Evolutionary conservation across 2,113 vertebrate species (phyloP).

Genomic region (Strix uralensis): DNA sequence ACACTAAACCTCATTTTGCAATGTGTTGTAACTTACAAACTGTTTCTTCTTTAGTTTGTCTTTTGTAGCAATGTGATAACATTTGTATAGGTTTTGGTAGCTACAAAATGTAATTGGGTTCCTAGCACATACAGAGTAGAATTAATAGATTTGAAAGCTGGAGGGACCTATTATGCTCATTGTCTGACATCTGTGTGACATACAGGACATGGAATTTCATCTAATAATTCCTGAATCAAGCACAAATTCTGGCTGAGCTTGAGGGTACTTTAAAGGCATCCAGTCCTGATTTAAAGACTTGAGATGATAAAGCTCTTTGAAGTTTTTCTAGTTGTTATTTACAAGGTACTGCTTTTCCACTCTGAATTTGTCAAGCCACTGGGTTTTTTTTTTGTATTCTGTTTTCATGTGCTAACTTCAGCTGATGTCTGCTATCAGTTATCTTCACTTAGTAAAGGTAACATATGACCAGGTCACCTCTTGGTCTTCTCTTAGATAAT

Average conservation of each 20-base stretch:
- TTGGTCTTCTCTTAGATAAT: neutral
- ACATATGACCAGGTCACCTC: neutral
- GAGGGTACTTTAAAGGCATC: neutral
- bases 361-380: neutral
- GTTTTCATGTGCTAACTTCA: neutral
- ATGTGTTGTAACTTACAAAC: neutral
- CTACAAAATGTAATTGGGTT: neutral
- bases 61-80: neutral
- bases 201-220: neutral
- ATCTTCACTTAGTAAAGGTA: neutral
- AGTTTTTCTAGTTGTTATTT: neutral
- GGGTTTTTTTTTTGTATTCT: neutral
- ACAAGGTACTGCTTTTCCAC: neutral
- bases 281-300: neutral
- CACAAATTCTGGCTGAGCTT: neutral
- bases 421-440: neutral
- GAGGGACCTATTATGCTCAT: neutral
- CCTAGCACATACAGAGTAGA: neutral
- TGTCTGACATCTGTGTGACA: neutral
- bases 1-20: neutral
- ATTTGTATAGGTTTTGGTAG: neutral
- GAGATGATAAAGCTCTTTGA: neutral
- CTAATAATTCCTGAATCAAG: neutral
- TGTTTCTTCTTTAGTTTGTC: neutral
- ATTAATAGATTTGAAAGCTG: constrained; percentile 22